Evolutionary conservation across 2,797 vertebrate genomes (phyloP), one percentile per base, ranked within the genome.

Genomic region (Enteromius mattozi): DNA sequence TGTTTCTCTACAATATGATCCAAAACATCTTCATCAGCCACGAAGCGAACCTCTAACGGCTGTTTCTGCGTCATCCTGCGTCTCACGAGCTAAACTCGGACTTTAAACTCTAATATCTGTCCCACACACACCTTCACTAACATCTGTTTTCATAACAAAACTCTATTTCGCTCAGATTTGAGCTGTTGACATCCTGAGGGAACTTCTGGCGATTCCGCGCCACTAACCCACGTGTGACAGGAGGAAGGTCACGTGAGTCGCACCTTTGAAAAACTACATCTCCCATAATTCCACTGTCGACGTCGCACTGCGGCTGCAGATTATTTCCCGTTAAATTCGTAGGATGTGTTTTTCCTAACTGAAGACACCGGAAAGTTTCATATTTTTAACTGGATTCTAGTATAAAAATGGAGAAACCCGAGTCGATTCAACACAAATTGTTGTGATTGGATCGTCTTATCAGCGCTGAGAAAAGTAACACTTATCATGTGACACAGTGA

Each of bases 1-100:
- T 94, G 93, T 89, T 94, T 96, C 88, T 99, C 97, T 66, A 95
- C 92, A 88, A 99, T 98, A 91, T 98, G 97, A 83, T 95, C 96
- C 92, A 97, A 81, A 61, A 97, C 98, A 81, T 98, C 97, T 84
- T 94, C 95, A 88, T 99, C 98, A 0, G 96, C 92, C 69, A 98
- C 91, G 89, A 99, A 99, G 61, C 93, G 96, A 88, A 99, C 96
- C 84, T 96, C 91, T 85, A 96, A 86, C 19, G 49, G 51, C 66
- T 49, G 75, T 7, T 88, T 90, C 47, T 74, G 59, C 49, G 86
- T 37, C 82, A 84, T 84, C 19, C 12, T 5, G 49, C 65, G 14
- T 4, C 49, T 30, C 61, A 42, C 21, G 9, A n/a, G 10, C 33
- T 21, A 51, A 40, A 24, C 71, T 61, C 37, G 2, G 17, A 47